A percentile compares a stretch with the other conserved stretches of the same genome.
Evolutionary conservation across 2,888 invertebrate species (phyloP).

Genomic region (Mesorhabditis belari): DNA sequence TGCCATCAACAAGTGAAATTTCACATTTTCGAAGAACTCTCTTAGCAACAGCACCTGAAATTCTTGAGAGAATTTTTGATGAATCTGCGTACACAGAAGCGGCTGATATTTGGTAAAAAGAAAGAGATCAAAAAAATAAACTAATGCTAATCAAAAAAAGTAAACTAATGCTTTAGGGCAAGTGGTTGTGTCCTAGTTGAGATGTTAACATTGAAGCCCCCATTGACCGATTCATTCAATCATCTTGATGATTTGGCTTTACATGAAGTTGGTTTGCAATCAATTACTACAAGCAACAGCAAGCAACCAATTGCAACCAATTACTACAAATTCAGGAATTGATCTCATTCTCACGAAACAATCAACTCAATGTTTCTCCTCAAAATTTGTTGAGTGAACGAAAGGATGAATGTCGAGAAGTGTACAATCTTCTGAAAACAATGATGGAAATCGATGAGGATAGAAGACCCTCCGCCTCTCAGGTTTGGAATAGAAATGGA

Average conservation of each 20-base stretch:
- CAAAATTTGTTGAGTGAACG: too few relatives aligned
- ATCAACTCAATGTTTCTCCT: too few relatives aligned
- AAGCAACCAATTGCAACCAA: neutral
- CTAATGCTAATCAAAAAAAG: too few relatives aligned
- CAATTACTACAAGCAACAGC: too few relatives aligned
- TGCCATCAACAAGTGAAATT: neutral
- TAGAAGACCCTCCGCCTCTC: neutral
- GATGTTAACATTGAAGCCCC: conserved; percentile 30
- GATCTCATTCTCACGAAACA: neutral
- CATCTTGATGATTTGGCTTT: conserved; percentile 20
- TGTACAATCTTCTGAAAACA: neutral
- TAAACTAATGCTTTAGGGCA: conserved; percentile 10
- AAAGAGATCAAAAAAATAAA: too few relatives aligned
- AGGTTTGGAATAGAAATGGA: too few relatives aligned
- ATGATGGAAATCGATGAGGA: neutral
- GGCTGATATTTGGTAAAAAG: neutral
- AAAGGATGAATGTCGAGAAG: neutral
- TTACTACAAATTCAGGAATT: neutral
- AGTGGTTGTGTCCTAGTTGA: conserved; percentile 27
- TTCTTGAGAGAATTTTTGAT: neutral
- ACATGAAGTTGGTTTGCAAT: conserved; percentile 14
- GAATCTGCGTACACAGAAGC: neutral
- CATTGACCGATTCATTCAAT: conserved; percentile 26
- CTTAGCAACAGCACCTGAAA: neutral
- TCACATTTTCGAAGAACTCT: neutral